Conservation (phyloP, 2,888 invertebrate species). For the Aphodius sticticus region DNA sequence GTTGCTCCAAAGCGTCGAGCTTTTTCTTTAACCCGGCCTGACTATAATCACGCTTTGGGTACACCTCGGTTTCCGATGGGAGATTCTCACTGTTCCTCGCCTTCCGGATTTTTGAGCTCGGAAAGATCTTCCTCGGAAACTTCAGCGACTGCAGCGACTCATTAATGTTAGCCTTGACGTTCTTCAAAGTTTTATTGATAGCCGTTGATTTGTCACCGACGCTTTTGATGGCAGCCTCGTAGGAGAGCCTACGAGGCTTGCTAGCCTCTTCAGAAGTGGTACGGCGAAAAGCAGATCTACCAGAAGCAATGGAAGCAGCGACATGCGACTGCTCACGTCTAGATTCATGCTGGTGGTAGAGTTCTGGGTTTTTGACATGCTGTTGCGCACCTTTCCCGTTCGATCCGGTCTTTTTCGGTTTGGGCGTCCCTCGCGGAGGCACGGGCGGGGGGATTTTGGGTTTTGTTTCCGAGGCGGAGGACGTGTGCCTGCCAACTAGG, state of each 20-base stretch:
- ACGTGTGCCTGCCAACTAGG: constrained; percentile 68
- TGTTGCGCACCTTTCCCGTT: constrained; percentile 55
- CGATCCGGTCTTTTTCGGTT: constrained; percentile 64
- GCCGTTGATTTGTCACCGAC: not conserved
- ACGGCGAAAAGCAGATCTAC: constrained; percentile 10
- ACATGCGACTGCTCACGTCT: too few species aligned
- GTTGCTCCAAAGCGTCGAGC: constrained; percentile 33
- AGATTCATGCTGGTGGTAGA: constrained; percentile 18
- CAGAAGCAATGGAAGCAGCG: constrained; percentile 15
- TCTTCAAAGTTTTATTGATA: constrained; percentile 8
- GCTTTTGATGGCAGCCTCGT: not conserved
- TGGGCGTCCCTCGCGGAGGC: constrained; percentile 83
- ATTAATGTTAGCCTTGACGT: not conserved
- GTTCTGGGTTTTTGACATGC: not conserved
- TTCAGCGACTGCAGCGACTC: constrained; percentile 11
- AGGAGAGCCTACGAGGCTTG: constrained; percentile 4
- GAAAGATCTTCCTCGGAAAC: constrained; percentile 21
- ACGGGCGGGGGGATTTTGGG: constrained; percentile 88
- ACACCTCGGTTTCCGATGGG: not conserved
- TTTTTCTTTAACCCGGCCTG: constrained; percentile 19
- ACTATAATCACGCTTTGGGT: constrained; percentile 13
- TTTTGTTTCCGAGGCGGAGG: constrained; percentile 64
- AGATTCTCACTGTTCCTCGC: constrained; percentile 24
- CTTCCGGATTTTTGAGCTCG: constrained; percentile 11
- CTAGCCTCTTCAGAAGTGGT: not conserved